These are phyloP conservation scores for Microchirus variegatus DNA, from an alignment of 2,797 vertebrate species.

Conservation along the genomic window DNA sequence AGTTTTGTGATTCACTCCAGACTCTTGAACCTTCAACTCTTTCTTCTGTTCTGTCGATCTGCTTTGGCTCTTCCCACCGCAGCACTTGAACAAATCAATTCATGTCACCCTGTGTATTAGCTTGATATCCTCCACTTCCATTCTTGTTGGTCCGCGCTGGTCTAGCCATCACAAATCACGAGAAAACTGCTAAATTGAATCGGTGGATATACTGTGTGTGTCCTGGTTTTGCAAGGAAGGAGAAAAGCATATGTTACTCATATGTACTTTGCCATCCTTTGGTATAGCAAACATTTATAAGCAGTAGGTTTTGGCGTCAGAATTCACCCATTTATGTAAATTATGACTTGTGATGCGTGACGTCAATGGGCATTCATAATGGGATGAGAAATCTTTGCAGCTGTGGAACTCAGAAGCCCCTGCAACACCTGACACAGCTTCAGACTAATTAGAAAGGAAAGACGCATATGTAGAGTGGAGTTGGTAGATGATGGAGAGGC, in stretches of 20 bases:
- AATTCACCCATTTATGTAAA: no score
- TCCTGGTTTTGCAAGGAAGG: no score
- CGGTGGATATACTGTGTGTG: no score
- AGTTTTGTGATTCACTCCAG: background rate
- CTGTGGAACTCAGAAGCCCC: constrained; percentile 1
- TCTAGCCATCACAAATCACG: background rate
- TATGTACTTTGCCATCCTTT: no score
- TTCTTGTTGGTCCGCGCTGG: background rate
- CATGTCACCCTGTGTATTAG: no score
- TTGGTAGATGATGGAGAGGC: constrained; percentile 18
- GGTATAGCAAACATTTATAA: no score
- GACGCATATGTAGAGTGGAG: constrained; percentile 5
- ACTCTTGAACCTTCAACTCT: background rate
- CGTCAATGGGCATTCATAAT: background rate
- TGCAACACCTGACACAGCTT: background rate
- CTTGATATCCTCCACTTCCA: background rate
- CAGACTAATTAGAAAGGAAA: constrained; percentile 16
- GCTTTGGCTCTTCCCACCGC: no score
- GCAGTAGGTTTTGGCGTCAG: no score
- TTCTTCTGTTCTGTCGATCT: no score
- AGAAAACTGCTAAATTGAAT: no score
- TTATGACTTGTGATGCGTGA: background rate
- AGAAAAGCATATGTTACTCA: no score
- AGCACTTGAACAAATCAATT: no score
- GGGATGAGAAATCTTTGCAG: background rate